Evolutionary conservation across 1,140 invertebrate genomes (phyloP).

Genomic region (Anastrepha ludens): DNA sequence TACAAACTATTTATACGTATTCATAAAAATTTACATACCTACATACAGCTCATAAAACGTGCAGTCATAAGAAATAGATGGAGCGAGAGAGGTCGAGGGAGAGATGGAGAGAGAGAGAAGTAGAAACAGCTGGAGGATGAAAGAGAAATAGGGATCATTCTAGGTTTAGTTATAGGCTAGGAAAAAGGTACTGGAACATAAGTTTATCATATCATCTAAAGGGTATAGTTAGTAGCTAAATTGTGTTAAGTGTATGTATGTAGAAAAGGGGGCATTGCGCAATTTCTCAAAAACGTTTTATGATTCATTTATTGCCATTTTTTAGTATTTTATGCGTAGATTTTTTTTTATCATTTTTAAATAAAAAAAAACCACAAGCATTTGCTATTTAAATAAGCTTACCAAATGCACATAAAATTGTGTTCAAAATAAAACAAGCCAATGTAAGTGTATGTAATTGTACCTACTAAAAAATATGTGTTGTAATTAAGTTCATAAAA

Average conservation of each 20-base stretch:
- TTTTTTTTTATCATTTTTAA: too few species aligned
- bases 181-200: slow-evolving; percentile 35
- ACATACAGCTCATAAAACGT: slow-evolving; percentile 31
- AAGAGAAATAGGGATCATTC: background rate
- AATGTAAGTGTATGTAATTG: too few species aligned
- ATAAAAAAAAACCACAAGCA: too few species aligned
- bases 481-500: too few species aligned
- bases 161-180: slow-evolving; percentile 36
- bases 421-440: too few species aligned
- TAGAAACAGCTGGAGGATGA: background rate
- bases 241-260: slow-evolving; percentile 10
- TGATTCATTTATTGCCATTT: background rate
- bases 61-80: background rate
- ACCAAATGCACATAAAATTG: too few species aligned
- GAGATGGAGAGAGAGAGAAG: background rate
- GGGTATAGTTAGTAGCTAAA: slow-evolving; percentile 36
- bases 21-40: slow-evolving; percentile 38
- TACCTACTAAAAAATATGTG: too few species aligned
- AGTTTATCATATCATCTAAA: slow-evolving; percentile 48
- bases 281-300: background rate
- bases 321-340: background rate
- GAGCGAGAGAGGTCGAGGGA: background rate
- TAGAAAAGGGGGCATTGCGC: background rate
- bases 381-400: too few species aligned
- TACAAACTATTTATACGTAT: slow-evolving; percentile 32